These are phyloP conservation scores for Cyclophora punctaria DNA, from an alignment of 2,888 invertebrate genomes.

Conservation along the genomic window DNA sequence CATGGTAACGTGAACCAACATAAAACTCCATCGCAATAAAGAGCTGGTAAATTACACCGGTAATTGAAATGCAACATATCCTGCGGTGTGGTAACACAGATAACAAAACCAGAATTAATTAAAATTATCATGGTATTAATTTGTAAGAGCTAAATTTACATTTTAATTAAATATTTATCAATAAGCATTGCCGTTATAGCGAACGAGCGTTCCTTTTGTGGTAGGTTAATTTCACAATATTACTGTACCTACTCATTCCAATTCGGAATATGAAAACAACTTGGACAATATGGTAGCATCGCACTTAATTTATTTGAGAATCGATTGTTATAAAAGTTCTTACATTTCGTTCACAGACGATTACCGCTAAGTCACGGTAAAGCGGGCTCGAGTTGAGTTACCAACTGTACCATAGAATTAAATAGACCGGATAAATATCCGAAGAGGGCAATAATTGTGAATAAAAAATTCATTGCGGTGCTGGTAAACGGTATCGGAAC, in stretches of 20 bases:
- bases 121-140: too few relatives aligned
- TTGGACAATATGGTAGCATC: slow-evolving; percentile 1
- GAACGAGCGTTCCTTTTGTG: too few relatives aligned
- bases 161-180: too few relatives aligned
- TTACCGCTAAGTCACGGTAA: slow-evolving; percentile 25
- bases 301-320: slow-evolving; percentile 8
- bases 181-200: too few relatives aligned
- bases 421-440: slow-evolving; percentile 50
- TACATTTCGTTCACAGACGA: slow-evolving; percentile 13
- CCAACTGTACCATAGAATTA: slow-evolving; percentile 31
- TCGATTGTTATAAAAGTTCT: slow-evolving; percentile 9
- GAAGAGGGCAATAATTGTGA: slow-evolving; percentile 50
- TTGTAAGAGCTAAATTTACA: too few relatives aligned
- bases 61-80: background rate
- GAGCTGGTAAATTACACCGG: too few relatives aligned
- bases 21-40: too few relatives aligned
- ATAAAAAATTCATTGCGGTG: slow-evolving; percentile 59
- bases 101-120: too few relatives aligned
- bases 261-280: background rate
- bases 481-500: slow-evolving; percentile 31
- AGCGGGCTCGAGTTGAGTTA: slow-evolving; percentile 11
- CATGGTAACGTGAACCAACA: too few relatives aligned
- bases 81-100: background rate
- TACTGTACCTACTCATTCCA: too few relatives aligned
- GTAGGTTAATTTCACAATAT: too few relatives aligned